phyloP scores from a whole-genome alignment of 2,888 invertebrate genomes.

The Sesamia inferens region DNA sequence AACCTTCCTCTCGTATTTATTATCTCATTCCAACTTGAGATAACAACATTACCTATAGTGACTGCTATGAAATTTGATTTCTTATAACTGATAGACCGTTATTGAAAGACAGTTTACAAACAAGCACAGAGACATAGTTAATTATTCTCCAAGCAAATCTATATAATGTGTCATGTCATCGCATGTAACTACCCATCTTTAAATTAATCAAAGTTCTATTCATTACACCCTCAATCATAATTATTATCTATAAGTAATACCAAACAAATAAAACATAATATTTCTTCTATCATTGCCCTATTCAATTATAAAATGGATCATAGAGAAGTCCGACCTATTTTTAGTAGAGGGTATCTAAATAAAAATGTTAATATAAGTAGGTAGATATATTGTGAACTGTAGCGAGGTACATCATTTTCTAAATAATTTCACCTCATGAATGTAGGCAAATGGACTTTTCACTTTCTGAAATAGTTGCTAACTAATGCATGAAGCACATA shows the following conservation, averaged over 20 bases:
- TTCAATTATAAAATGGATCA: background rate
- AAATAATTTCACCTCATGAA: constrained; percentile 19
- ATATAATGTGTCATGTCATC: background rate
- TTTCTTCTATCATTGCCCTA: background rate
- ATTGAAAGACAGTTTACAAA: background rate
- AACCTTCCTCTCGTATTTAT: too few relatives aligned
- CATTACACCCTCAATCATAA: too few relatives aligned
- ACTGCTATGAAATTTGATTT: background rate
- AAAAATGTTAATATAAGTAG: background rate
- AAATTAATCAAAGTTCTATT: background rate
- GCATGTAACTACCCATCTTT: background rate
- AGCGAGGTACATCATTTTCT: background rate
- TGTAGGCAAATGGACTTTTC: constrained; percentile 36
- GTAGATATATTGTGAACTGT: background rate
- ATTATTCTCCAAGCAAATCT: background rate
- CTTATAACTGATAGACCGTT: background rate
- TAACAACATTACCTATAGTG: background rate
- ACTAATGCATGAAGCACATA: constrained; percentile 26
- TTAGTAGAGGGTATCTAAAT: background rate
- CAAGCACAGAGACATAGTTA: background rate
- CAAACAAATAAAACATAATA: background rate
- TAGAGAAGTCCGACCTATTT: background rate
- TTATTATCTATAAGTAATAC: background rate
- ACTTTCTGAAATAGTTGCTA: constrained; percentile 33
- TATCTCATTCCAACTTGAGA: background rate